Percentiles rank a stretch among this genome's conserved stretches.
Evolutionary conservation across 2,797 vertebrate genomes (phyloP).

Genomic region (Coregonus ussuriensis): DNA sequence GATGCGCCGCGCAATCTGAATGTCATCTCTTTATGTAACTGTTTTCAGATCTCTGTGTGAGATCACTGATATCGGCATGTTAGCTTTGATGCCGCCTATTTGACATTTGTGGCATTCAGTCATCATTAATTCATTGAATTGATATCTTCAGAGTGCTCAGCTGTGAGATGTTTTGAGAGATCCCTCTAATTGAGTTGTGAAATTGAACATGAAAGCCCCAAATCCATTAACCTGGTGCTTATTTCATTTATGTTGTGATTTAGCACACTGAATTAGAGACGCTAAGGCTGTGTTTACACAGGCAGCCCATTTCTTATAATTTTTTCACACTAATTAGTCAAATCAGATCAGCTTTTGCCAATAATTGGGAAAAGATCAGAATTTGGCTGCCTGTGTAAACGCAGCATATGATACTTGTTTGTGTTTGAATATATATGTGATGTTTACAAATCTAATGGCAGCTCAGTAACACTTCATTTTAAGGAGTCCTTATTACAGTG

Average conservation of each 20-base stretch:
- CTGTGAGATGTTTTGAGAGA: constrained; percentile 19
- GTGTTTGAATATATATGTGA: too few relatives aligned
- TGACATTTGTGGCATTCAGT: constrained; percentile 64
- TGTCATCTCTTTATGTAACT: constrained; percentile 59
- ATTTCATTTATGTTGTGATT: constrained; percentile 1
- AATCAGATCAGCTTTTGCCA: too few relatives aligned
- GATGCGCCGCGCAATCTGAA: constrained; percentile 54
- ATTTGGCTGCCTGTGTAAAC: too few relatives aligned
- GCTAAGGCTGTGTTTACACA: background rate
- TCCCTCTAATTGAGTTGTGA: constrained; percentile 32
- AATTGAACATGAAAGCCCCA: constrained; percentile 8
- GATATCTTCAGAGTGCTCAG: constrained; percentile 28
- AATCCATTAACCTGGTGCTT: constrained; percentile 7
- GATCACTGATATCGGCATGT: constrained; percentile 55
- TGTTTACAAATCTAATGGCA: too few relatives aligned
- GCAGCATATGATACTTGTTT: too few relatives aligned
- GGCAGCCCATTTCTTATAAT: too few relatives aligned
- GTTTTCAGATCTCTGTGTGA: constrained; percentile 50
- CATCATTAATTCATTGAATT: constrained; percentile 58
- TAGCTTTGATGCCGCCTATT: constrained; percentile 54
- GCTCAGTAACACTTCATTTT: background rate
- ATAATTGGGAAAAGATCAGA: too few relatives aligned
- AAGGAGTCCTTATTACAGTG: too few relatives aligned
- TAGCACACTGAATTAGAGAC: background rate
- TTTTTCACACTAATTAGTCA: too few relatives aligned